Conservation (phyloP, 2,113 vertebrate genomes). For the Zeus faber region DNA sequence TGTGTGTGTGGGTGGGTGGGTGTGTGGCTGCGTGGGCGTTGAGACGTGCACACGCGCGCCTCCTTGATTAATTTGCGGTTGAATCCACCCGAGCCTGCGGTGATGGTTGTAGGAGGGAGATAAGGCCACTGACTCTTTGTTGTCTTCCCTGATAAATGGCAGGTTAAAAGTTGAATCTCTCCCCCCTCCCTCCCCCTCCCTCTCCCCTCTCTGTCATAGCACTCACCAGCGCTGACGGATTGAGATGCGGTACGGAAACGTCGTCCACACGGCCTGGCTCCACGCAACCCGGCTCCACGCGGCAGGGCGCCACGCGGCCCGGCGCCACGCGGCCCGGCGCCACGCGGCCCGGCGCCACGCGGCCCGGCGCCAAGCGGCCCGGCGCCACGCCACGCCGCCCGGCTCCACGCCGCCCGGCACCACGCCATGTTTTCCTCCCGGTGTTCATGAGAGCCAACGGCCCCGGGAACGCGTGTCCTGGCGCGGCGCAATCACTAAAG, state of each 20-base stretch:
- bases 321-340: not conserved
- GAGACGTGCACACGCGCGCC: too few species aligned
- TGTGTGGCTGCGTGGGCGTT: too few species aligned
- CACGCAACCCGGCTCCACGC: not conserved
- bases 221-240: slow-evolving; percentile 15
- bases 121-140: too few species aligned
- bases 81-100: too few species aligned
- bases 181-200: slow-evolving; percentile 37
- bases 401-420: too few species aligned
- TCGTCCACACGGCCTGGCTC: slow-evolving; percentile 23
- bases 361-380: not conserved
- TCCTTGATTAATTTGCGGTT: too few species aligned
- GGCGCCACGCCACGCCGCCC: too few species aligned
- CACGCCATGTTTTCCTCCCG: too few species aligned
- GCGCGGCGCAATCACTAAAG: slow-evolving; percentile 41
- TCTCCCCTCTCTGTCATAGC: slow-evolving; percentile 19
- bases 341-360: not conserved
- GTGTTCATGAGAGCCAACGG: too few species aligned
- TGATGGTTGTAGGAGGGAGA: too few species aligned
- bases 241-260: slow-evolving; percentile 13
- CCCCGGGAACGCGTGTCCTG: too few species aligned
- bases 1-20: too few species aligned
- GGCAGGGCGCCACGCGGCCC: not conserved
- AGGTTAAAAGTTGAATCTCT: slow-evolving; percentile 50
- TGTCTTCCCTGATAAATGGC: slow-evolving; percentile 49